phyloP scores from a whole-genome alignment of 30 jellyfish, hydroid and myxozoan genomes.

The Pseudorhiza aurosa region DNA sequence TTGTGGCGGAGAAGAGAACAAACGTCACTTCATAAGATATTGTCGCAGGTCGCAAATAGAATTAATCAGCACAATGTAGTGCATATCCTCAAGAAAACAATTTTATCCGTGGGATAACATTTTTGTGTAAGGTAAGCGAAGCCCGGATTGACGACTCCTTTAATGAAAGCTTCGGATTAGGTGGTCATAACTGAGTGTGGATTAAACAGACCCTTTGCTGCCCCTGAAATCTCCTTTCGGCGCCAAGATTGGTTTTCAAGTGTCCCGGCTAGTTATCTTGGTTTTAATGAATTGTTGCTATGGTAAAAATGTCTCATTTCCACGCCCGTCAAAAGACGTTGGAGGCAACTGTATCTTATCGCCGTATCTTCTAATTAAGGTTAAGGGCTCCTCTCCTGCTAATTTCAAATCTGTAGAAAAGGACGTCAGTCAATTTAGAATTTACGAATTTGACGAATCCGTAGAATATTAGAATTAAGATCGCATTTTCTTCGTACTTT shows the following conservation, averaged over 20 bases:
- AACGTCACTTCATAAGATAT: not conserved
- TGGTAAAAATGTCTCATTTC: too few relatives aligned
- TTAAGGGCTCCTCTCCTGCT: too few relatives aligned
- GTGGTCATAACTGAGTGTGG: not conserved
- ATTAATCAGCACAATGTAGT: not conserved
- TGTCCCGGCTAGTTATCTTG: too few relatives aligned
- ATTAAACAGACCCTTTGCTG: not conserved
- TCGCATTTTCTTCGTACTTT: too few relatives aligned
- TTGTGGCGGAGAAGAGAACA: not conserved
- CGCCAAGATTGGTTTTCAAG: not conserved
- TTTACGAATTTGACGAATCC: too few relatives aligned
- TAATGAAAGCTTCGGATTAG: not conserved
- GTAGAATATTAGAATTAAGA: too few relatives aligned
- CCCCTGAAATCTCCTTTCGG: not conserved
- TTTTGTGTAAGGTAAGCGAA: not conserved
- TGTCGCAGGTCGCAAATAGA: not conserved
- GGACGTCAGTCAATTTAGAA: too few relatives aligned
- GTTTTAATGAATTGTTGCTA: too few relatives aligned
- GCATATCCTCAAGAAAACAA: conserved; percentile 6
- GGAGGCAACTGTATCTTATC: too few relatives aligned
- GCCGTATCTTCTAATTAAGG: too few relatives aligned
- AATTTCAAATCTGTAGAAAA: too few relatives aligned
- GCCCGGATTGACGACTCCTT: not conserved
- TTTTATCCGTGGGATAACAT: not conserved
- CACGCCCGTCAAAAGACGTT: too few relatives aligned